Evolutionary conservation across 1,140 invertebrate species (phyloP).

Genomic region (Platorchestia sp.): DNA sequence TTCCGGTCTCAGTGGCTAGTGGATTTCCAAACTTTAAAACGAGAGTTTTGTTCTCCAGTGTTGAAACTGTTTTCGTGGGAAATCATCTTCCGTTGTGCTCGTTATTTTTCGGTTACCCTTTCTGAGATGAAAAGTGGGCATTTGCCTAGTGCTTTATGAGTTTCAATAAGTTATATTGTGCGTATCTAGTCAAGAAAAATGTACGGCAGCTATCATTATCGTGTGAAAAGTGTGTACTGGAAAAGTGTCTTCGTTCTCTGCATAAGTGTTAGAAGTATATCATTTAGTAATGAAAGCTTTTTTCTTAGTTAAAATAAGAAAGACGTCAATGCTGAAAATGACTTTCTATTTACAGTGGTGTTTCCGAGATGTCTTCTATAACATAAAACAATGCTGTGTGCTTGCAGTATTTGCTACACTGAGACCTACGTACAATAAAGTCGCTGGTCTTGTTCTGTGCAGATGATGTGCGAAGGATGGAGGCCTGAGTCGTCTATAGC

Average conservation of each 20-base stretch:
- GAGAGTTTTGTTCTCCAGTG: not conserved
- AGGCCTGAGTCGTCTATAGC: not conserved
- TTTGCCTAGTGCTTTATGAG: not conserved
- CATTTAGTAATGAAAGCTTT: not conserved
- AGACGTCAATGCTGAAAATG: not conserved
- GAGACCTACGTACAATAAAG: conserved; percentile 32
- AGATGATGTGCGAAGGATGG: conserved; percentile 46
- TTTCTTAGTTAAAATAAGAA: not conserved
- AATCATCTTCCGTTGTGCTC: not conserved
- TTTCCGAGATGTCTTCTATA: not conserved
- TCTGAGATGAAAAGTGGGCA: not conserved
- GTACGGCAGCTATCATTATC: not conserved
- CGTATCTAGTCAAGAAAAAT: not conserved
- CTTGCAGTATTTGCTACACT: not conserved
- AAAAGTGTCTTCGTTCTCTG: not conserved
- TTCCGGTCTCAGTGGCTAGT: not conserved
- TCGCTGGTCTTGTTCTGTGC: conserved; percentile 42
- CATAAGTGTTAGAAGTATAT: not conserved
- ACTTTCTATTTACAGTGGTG: not conserved
- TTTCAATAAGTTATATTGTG: not conserved
- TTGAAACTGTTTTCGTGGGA: not conserved
- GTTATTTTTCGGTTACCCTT: not conserved
- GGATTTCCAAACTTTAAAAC: not conserved
- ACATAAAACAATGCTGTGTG: not conserved
- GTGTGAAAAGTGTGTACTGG: not conserved